Conservation (phyloP, 2,797 vertebrate species). For the Monodelphis domestica region DNA sequence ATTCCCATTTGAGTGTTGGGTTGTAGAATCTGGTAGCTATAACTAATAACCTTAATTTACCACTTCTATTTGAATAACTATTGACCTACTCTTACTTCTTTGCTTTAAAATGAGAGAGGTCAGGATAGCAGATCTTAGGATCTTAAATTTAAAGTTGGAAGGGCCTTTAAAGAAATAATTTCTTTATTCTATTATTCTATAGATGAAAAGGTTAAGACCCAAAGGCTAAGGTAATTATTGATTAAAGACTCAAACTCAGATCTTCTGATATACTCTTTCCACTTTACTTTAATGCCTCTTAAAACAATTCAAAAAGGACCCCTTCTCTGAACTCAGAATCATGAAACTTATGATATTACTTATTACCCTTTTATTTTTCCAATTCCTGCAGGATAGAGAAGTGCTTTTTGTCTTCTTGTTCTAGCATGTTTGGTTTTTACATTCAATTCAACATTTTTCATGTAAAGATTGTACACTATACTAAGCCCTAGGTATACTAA, state of each 20-base stretch:
- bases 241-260: not conserved
- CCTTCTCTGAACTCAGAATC: not conserved
- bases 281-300: not conserved
- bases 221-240: not conserved
- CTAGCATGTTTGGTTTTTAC: slow-evolving; percentile 25
- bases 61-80: not conserved
- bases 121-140: not conserved
- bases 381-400: not conserved
- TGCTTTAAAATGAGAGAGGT: slow-evolving; percentile 24
- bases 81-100: not conserved
- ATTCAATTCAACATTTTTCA: not conserved
- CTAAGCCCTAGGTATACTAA: not conserved
- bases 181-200: not conserved
- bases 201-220: not conserved
- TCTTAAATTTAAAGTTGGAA: not conserved
- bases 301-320: not conserved
- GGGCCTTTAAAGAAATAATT: not conserved
- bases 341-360: not conserved
- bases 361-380: not conserved
- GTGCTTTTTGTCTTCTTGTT: slow-evolving; percentile 10
- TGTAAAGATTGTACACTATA: not conserved
- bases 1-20: not conserved
- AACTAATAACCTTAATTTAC: not conserved
- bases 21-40: slow-evolving; percentile 4
- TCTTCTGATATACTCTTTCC: not conserved